Conservation (phyloP, 2,888 invertebrate genomes). For the Zygothrica quintamaculata region DNA sequence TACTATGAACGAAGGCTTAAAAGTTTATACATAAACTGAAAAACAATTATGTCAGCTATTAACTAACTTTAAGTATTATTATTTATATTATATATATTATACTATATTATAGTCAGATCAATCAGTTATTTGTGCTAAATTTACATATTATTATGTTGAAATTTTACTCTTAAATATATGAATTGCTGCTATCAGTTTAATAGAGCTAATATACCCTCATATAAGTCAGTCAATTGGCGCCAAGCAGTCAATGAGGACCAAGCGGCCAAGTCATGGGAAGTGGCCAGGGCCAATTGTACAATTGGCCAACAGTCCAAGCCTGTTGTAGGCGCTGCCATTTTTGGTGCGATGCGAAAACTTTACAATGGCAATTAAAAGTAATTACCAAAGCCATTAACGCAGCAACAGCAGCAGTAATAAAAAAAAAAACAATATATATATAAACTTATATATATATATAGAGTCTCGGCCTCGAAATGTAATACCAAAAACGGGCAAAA, state of each 20-base stretch:
- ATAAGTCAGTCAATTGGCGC: slow-evolving; percentile 25
- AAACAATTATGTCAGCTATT: too few species aligned
- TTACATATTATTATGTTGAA: too few species aligned
- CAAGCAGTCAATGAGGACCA: slow-evolving; percentile 32
- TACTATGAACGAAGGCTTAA: too few species aligned
- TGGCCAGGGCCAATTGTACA: slow-evolving; percentile 49
- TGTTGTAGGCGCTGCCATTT: slow-evolving; percentile 64
- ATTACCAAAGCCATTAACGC: slow-evolving; percentile 77
- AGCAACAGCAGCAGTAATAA: slow-evolving; percentile 28
- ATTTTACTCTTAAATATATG: too few species aligned
- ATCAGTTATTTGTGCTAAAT: too few species aligned
- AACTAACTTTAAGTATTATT: too few species aligned
- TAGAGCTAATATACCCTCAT: too few species aligned
- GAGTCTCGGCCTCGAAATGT: slow-evolving; percentile 39
- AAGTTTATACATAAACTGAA: too few species aligned
- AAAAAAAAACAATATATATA: slow-evolving; percentile 16
- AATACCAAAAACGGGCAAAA: slow-evolving; percentile 70
- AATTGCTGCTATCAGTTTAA: too few species aligned
- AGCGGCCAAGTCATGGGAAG: slow-evolving; percentile 39
- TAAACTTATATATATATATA: too few species aligned
- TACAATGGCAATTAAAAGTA: slow-evolving; percentile 77
- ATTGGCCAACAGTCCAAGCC: slow-evolving; percentile 40
- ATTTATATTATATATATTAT: too few species aligned
- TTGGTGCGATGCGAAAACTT: slow-evolving; percentile 77
- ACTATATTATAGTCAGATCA: too few species aligned